Evolutionary conservation across 2,113 vertebrate species (phyloP).

Genomic region (Cervus canadensis): DNA sequence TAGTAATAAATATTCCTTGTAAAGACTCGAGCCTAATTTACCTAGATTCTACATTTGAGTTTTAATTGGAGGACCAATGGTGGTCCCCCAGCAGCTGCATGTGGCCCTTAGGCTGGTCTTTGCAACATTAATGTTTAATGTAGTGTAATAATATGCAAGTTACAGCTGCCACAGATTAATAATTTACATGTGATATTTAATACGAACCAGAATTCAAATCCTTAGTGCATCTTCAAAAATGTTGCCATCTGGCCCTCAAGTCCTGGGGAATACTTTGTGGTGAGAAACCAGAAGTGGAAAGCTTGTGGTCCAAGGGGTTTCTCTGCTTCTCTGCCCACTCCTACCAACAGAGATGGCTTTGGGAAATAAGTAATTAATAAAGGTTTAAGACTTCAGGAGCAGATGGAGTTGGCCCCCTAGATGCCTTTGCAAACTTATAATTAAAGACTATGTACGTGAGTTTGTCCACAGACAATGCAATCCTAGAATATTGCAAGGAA

Average conservation of each 20-base stretch:
- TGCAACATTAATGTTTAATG: constrained; percentile 57
- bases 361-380: constrained; percentile 23
- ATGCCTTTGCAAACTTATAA: constrained; percentile 13
- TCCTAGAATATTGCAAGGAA: background rate
- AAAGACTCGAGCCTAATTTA: background rate
- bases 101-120: background rate
- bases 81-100: background rate
- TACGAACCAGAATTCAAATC: constrained; percentile 59
- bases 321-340: background rate
- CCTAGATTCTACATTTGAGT: constrained; percentile 11
- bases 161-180: constrained; percentile 70
- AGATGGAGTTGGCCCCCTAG: constrained; percentile 14
- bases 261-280: background rate
- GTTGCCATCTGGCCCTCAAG: constrained; percentile 55
- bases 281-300: constrained; percentile 11
- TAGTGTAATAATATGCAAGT: constrained; percentile 57
- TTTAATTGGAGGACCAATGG: background rate
- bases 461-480: background rate
- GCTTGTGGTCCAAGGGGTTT: background rate
- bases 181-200: constrained; percentile 75
- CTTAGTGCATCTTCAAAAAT: constrained; percentile 63
- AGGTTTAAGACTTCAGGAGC: background rate
- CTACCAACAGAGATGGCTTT: background rate
- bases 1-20: background rate
- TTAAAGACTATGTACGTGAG: background rate